A percentile compares a stretch with the other conserved stretches of the same genome.
These are phyloP conservation scores for Ibidorhyncha struthersii DNA, from an alignment of 2,113 vertebrate species.

Conservation along the genomic window DNA sequence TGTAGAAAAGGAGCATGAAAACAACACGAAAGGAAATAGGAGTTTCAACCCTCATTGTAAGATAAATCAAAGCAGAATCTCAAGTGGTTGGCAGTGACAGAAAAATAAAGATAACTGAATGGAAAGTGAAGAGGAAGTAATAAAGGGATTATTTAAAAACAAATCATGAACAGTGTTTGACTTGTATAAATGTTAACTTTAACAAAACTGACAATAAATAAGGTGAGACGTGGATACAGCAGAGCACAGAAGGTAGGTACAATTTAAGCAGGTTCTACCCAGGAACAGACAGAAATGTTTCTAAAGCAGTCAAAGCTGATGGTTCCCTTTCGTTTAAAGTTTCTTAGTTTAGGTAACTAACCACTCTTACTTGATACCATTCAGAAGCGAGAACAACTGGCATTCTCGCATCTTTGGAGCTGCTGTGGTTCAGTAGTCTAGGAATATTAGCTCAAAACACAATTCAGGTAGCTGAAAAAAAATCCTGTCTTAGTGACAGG, in stretches of 20 bases:
- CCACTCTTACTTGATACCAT: neutral
- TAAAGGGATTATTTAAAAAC: conserved; percentile 22
- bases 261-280: neutral
- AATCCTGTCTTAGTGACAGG: rapidly evolving
- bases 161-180: conserved; percentile 1
- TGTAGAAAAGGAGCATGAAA: neutral
- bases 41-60: neutral
- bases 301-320: neutral
- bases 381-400: neutral
- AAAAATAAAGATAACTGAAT: neutral
- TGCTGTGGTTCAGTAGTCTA: neutral
- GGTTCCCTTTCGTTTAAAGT: neutral
- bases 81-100: neutral
- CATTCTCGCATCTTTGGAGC: neutral
- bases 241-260: neutral
- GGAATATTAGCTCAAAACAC: neutral
- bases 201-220: neutral
- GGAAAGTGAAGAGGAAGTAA: conserved; percentile 27
- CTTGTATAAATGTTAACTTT: neutral
- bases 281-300: neutral
- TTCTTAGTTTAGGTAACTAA: neutral
- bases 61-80: conserved; percentile 3
- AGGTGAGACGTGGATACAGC: neutral
- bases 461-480: neutral
- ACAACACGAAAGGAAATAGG: neutral